A percentile compares a stretch with the other conserved stretches of the same genome.
phyloP scores from a whole-genome alignment of 2,797 vertebrate genomes.

The Anguilla obscura region DNA sequence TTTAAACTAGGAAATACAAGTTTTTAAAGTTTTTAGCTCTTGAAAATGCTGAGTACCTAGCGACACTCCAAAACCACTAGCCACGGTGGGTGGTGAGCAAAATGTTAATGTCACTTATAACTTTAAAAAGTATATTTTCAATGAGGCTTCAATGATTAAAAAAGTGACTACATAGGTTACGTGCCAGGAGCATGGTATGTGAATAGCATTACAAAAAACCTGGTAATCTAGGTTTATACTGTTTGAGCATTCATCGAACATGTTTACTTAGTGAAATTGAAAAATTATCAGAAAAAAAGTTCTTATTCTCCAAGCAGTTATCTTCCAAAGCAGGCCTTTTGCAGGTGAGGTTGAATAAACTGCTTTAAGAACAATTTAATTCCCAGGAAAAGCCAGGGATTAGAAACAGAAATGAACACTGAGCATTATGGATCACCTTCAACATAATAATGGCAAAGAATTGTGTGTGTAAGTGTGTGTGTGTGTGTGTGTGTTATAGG shows the following conservation, averaged over 20 bases:
- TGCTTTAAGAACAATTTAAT: slow-evolving; percentile 77
- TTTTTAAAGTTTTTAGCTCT: too few species aligned
- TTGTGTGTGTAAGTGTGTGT: neutral
- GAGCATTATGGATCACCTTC: slow-evolving; percentile 66
- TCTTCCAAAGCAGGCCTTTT: slow-evolving; percentile 54
- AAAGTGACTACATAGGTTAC: too few species aligned
- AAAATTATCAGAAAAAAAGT: slow-evolving; percentile 80
- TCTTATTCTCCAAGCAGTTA: slow-evolving; percentile 73
- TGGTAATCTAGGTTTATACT: slow-evolving; percentile 51
- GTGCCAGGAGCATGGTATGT: too few species aligned
- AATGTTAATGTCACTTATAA: too few species aligned
- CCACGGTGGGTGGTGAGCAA: too few species aligned
- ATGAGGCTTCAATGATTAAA: too few species aligned
- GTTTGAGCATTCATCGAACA: slow-evolving; percentile 66
- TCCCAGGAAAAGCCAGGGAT: slow-evolving; percentile 78
- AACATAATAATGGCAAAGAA: slow-evolving; percentile 9
- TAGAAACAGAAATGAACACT: slow-evolving; percentile 70
- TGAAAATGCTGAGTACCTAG: too few species aligned
- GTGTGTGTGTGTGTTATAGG: neutral
- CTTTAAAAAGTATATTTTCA: too few species aligned
- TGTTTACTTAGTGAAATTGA: slow-evolving; percentile 84
- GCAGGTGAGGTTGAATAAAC: slow-evolving; percentile 72
- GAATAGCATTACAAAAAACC: too few species aligned
- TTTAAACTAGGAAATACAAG: too few species aligned
- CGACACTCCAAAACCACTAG: too few species aligned